A percentile compares a stretch with the other conserved stretches of the same genome.
Conservation (phyloP, 2,113 vertebrate genomes). For the Pelvicachromis taeniatus region DNA sequence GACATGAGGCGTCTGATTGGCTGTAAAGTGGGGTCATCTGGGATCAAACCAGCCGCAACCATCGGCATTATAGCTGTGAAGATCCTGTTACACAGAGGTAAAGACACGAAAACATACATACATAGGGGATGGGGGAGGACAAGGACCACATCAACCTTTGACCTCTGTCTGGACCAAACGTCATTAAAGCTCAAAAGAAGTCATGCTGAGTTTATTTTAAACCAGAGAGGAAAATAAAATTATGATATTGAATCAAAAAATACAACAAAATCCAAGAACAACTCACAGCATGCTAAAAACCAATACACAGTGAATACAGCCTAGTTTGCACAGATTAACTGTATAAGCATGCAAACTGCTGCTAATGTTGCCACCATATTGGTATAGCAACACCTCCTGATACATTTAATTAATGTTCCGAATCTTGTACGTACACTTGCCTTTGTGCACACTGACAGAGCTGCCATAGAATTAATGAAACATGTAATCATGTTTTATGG, state of each 20-base stretch:
- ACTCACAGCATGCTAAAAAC: background rate
- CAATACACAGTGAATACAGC: background rate
- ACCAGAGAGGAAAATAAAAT: background rate
- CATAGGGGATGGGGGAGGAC: background rate
- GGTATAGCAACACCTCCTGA: background rate
- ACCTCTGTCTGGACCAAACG: slow-evolving; percentile 1
- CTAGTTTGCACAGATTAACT: background rate
- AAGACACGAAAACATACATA: slow-evolving; percentile 57
- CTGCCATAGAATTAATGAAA: background rate
- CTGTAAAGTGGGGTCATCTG: slow-evolving; percentile 98
- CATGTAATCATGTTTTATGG: no score
- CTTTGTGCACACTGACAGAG: background rate
- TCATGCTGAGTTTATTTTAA: background rate
- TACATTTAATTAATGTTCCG: background rate
- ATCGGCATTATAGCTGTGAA: slow-evolving; percentile 99
- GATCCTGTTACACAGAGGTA: slow-evolving; percentile 87
- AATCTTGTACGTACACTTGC: background rate
- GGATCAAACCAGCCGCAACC: slow-evolving; percentile 96
- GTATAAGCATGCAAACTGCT: background rate
- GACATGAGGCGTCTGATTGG: slow-evolving; percentile 92
- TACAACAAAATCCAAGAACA: background rate
- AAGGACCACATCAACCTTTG: slow-evolving; percentile 34
- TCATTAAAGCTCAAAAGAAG: background rate
- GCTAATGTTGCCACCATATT: background rate
- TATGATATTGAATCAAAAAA: background rate